Conservation (phyloP, 1,140 invertebrate genomes). For the Dreissena rostriformis region DNA sequence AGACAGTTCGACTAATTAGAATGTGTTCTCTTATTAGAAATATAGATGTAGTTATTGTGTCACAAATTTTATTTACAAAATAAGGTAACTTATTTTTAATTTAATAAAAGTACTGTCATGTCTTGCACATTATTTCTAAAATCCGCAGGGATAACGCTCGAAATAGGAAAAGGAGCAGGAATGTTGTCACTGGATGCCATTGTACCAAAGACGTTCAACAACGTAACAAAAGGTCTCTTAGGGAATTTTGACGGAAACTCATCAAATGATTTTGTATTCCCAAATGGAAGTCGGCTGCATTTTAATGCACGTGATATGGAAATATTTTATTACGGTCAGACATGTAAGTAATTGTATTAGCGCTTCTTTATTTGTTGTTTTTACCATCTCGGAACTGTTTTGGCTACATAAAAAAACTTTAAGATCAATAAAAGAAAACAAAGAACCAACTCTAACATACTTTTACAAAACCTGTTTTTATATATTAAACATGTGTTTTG, state of each 20-base stretch:
- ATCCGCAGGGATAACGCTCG: neutral
- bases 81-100: neutral
- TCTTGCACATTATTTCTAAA: neutral
- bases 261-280: neutral
- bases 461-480: too few relatives aligned
- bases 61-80: neutral
- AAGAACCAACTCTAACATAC: neutral
- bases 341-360: neutral
- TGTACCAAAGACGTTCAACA: neutral
- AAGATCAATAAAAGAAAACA: neutral
- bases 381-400: neutral
- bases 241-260: neutral
- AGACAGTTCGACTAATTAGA: too few relatives aligned
- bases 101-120: neutral
- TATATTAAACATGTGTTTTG: too few relatives aligned
- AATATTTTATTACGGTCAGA: neutral
- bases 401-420: neutral
- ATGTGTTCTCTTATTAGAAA: neutral
- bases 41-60: neutral
- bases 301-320: neutral
- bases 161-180: neutral
- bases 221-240: conserved; percentile 11
- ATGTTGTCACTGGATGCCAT: conserved; percentile 11
- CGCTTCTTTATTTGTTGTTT: neutral
- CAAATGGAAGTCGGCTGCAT: neutral